Evolutionary conservation across 2,113 vertebrate genomes (phyloP), one percentile per base, ranked within the genome.

Genomic region (Spheniscus mendiculus): DNA sequence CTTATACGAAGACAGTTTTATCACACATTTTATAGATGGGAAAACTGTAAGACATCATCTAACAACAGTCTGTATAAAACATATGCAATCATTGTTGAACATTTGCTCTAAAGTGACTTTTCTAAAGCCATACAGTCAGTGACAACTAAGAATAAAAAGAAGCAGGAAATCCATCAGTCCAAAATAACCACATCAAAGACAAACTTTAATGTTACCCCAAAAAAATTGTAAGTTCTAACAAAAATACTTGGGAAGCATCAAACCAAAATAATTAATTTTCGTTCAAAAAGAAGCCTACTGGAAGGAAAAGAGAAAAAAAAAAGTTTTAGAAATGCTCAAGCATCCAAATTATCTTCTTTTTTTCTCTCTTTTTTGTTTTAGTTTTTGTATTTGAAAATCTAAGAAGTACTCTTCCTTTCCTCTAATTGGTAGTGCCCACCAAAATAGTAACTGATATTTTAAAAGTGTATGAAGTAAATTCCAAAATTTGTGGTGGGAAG

Each of bases 161-260:
- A 70, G 22, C 32, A 74, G 27, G 32, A 85, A 92, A 78, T 36
- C 10, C 1, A 0, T 42, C 66, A 55, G 38, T 16, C 6, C 15
- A 88, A 73, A 74, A 70, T 5, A 70, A 83, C 12, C 5, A 56
- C 42, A 61, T 38, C 1, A 10, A 85, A 62, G 5, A 47, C 65
- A 71, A 61, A 52, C 0, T 5, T 23, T 36, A 15, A 42, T 25
- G 30, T 40, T 52, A 36, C 0, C 6, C 7, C 16, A 2, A 0
- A 15, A n/a, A 59, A 69, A 38, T 0, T 32, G 2, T 30, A 76
- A 17, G 12, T 72, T 76, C 32, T 36, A 32, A 25, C 9, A 53
- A 88, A 91, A 85, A 70, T 27, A 23, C 15, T 52, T 32, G 12
- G 30, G 21, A 71, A 82, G 1, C 25, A 63, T 38, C 19, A 67